Evolutionary conservation across 2,888 invertebrate species (phyloP).

Genomic region (Stenchaetothrips biformis): DNA sequence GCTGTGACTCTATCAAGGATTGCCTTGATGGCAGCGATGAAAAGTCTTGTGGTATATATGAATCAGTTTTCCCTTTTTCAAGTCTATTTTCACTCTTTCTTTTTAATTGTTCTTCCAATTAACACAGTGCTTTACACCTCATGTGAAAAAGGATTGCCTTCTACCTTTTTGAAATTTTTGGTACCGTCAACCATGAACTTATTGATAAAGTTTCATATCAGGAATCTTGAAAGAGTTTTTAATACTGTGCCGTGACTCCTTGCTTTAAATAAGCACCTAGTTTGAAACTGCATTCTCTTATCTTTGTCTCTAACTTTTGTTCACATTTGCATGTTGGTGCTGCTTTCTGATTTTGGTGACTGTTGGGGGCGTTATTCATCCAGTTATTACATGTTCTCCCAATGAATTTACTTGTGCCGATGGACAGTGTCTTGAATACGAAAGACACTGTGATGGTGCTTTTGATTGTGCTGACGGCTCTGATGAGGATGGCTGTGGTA

Average conservation of each 20-base stretch:
- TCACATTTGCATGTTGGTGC: slow-evolving; percentile 17
- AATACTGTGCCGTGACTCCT: not conserved
- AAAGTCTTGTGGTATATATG: slow-evolving; percentile 40
- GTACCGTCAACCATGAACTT: no score
- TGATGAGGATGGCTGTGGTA: slow-evolving; percentile 54
- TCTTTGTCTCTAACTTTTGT: not conserved
- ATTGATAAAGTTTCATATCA: not conserved
- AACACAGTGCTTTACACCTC: not conserved
- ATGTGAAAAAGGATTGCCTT: not conserved
- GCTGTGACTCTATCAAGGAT: slow-evolving; percentile 64
- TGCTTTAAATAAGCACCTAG: not conserved
- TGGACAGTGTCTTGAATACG: slow-evolving; percentile 58
- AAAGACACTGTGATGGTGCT: slow-evolving; percentile 43
- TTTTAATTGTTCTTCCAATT: not conserved
- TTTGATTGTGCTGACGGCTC: slow-evolving; percentile 55
- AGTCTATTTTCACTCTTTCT: slow-evolving; percentile 30
- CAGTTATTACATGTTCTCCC: slow-evolving; percentile 53
- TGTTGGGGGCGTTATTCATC: slow-evolving; percentile 23
- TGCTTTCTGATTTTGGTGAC: slow-evolving; percentile 15
- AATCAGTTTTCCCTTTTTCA: not conserved
- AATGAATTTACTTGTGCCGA: slow-evolving; percentile 87
- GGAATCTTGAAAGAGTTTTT: not conserved
- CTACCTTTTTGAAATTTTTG: not conserved
- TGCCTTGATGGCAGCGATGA: slow-evolving; percentile 73
- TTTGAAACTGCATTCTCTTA: not conserved